Base-by-base conservation (phyloP, 2,113 vertebrate genomes). In the Malurus melanocephalus region DNA sequence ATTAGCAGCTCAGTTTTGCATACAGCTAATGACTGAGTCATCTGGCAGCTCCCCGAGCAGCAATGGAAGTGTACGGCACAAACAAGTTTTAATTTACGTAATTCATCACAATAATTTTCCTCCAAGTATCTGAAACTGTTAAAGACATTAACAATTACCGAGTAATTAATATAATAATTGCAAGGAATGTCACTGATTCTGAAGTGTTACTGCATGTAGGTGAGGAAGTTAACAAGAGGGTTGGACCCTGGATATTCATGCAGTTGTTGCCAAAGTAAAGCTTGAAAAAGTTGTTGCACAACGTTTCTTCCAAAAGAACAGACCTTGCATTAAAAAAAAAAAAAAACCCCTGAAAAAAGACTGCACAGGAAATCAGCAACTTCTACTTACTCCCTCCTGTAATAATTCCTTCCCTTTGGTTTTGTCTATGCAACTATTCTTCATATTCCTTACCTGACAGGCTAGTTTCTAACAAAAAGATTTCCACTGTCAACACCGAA, bases 11-110 rank as follows among this genome's bases (percentile, higher is more conserved):
- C 22, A 40, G n/a, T 60, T 94, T 78, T 78, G 46, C 33, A 67
- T 21, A 20, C n/a, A 91, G 53, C 40, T 87, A 73, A 87, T 61
- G 49, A 73, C 55, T 81, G 66, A 92, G 33, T 78, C 59, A 87
- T 40, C 45, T 55, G 28, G 38, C 49, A 75, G 62, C 30, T 91
- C 38, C 46, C 45, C 42, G 48, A 88, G 67, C 71, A 91, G 65
- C 46, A 60, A 30, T 20, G 28, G 59, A 71, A 90, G 33, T 55
- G 13, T 21, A 79, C 38, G 80, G 40, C 51, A 69, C 32, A 93
- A 90, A 80, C 13, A 66, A 22, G 30, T 71, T 93, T 66, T 83
- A 52, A 75, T 91, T 87, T 66, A 55, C 3, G 2, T 57, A 4
- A 79, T 56, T 80, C 67, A 74, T 45, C 40, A 43, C 2, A 6